Evolutionary conservation across 2,888 invertebrate genomes (phyloP), one percentile per base, ranked within the genome.

Genomic region (Lacanobia oleracea): DNA sequence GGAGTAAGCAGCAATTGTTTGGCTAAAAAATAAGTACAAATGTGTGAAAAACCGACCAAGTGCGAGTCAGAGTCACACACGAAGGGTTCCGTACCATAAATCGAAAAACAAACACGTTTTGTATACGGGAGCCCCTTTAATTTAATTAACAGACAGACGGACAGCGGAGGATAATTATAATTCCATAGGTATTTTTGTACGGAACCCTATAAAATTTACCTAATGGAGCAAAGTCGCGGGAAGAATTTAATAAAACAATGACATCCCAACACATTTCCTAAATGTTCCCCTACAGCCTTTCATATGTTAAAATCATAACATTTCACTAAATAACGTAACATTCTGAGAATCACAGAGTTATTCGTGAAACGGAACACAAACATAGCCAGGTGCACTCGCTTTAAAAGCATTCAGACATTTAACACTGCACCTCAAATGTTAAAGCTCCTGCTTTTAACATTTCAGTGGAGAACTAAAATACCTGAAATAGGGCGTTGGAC

Each of bases 401-500:
- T 40, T 83, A 79, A 83, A 77, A 83, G 83, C 83, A 83, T 82
- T 77, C 51, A 72, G 60, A 83, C 77, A 67, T 79, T 68, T 59
- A 75, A 62, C 67, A 62, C 37, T 72, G 62, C 66, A 64, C 21
- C 48, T 40, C n/a, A 48, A 73, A 56, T 61, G 37, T 64, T 67
- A 50, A 18, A 45, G 43, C 56, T 40, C 10, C 43, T 43, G 75
- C 79, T 79, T 67, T 79, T 61, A 75, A 54, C 23, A 63, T 70
- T 63, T 60, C 45, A 45, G 61, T 64, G 27, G 10, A 48, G 21
- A 48, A 21, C 27, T 8, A 4, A 50, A 67, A 67, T 74, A 18
- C 12, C 12, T 40, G 37, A 48, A 72, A 67, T 21, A 21, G 59
- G 16, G 8, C 21, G n/a, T 59, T 10, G 21, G 40, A 59, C 14